Evolutionary conservation across 2,888 invertebrate genomes (phyloP), one percentile per base, ranked within the genome.

Genomic region (Dioctria rufipes): DNA sequence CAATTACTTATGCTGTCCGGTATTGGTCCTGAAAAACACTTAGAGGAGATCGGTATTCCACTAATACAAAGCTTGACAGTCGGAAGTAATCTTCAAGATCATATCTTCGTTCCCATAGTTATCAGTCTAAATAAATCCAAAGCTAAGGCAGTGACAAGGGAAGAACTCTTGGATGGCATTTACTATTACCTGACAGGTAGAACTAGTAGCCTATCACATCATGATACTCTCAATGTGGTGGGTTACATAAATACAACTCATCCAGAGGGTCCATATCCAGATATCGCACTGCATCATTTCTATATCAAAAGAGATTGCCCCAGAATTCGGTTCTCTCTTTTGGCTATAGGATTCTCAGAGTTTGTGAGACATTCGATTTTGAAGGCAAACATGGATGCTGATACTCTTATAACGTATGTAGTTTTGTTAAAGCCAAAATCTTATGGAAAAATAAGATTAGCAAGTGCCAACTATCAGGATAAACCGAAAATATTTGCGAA

Each of bases 81-180:
- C 0, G 94, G 94, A 89, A 11, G 3, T 83, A 94, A 95, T 86
- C 90, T 96, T 0, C 95, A 95, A 86, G 96, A 96, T 86, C 96
- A 96, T 86, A 92, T 94, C 69, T 93, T 92, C 9, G 90, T 93
- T 80, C 85, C 86, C 3, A 39, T 81, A 85, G 4, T 80, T 83
- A 25, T 87, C 40, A 83, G 83, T 81, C 89, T 92, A 85, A 90
- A 90, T 5, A 79, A 83, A 8, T 81, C 84, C 3, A 80, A 40
- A 39, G 80, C 83, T 1, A 63, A 66, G 13, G 13, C 65, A n/a
- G 13, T 63, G 25, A 65, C 78, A 5, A n/a, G 25, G 9, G 69
- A 37, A 42, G 83, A 83, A 3, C 25, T 49, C 5, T 37, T 84
- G 0, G 82, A 84, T 69, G 69, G 9, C 1, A 75, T 81, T 3